Evolutionary conservation across 2,888 invertebrate genomes (phyloP).

Genomic region (Myathropa florea): DNA sequence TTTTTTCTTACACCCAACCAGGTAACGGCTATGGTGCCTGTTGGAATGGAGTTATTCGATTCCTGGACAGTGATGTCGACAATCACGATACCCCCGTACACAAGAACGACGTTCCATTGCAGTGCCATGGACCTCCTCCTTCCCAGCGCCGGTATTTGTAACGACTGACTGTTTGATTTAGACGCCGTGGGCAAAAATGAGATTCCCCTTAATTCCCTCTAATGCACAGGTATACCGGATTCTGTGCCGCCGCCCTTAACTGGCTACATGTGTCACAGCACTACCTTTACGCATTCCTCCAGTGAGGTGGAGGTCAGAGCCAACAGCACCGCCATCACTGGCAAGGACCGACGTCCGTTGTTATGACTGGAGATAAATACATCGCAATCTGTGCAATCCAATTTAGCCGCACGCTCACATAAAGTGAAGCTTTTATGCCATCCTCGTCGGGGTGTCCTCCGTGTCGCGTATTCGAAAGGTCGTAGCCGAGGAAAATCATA

Average conservation of each 20-base stretch:
- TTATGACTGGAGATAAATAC: slow-evolving; percentile 67
- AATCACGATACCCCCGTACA: background rate
- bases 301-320: background rate
- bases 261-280: slow-evolving; percentile 54
- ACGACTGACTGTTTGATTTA: slow-evolving; percentile 62
- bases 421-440: slow-evolving; percentile 37
- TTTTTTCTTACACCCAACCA: slow-evolving; percentile 47
- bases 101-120: background rate
- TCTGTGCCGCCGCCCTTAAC: slow-evolving; percentile 25
- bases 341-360: slow-evolving; percentile 20
- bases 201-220: slow-evolving; percentile 64
- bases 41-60: slow-evolving; percentile 42
- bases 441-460: background rate
- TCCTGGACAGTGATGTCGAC: slow-evolving; percentile 41
- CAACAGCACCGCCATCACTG: background rate
- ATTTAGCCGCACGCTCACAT: slow-evolving; percentile 50
- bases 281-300: slow-evolving; percentile 43
- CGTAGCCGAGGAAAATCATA: slow-evolving; percentile 59
- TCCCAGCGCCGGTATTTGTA: slow-evolving; percentile 3
- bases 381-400: slow-evolving; percentile 66
- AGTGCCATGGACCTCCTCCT: background rate
- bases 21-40: slow-evolving; percentile 26
- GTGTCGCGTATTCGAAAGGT: slow-evolving; percentile 12
- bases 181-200: slow-evolving; percentile 63
- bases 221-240: slow-evolving; percentile 14